Evolutionary conservation across 2,888 invertebrate genomes (phyloP), one percentile per base, ranked within the genome.

Genomic region (Amphipyra berbera): DNA sequence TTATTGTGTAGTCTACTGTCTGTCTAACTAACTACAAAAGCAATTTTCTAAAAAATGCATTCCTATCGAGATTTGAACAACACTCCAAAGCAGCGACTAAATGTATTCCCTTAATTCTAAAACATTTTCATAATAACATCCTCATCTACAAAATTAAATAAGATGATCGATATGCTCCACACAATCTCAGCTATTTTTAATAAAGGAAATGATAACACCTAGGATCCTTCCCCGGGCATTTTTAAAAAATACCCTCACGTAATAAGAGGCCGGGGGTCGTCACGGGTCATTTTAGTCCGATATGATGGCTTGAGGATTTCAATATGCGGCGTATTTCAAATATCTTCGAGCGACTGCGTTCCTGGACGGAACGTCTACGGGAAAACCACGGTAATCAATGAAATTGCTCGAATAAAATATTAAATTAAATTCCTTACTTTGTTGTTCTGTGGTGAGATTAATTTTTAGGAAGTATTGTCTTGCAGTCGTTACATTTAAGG

Each of bases 261-360:
- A 87, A 88, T 87, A 88, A 85, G 77, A 71, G 73, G 70, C 67
- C 58, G 65, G 68, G 21, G 75, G 70, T 71, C 83, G 82, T 86
- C 78, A 73, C 83, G 84, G 88, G 87, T 89, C 89, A 89, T 90
- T 91, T 89, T 88, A 85, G 85, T 87, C 83, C 84, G 85, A 88
- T 90, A 90, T 88, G 88, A 89, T 86, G 88, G 87, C 85, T 86
- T 77, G 82, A 85, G 88, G 87, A 91, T 90, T 92, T 92, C 90
- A 94, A 93, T 94, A 93, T 92, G 90, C 90, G 79, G 90, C 91
- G 88, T 91, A 86, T 88, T 92, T 93, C 85, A 91, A 93, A 94
- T 93, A 92, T 81, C 90, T 90, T 65, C 76, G 77, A 71, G 83
- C 82, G 83, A 82, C 78, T 82, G 86, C 88, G 87, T 87, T 86